These are phyloP conservation scores for Silurus asotus DNA, from an alignment of 2,113 vertebrate genomes.

Conservation along the genomic window DNA sequence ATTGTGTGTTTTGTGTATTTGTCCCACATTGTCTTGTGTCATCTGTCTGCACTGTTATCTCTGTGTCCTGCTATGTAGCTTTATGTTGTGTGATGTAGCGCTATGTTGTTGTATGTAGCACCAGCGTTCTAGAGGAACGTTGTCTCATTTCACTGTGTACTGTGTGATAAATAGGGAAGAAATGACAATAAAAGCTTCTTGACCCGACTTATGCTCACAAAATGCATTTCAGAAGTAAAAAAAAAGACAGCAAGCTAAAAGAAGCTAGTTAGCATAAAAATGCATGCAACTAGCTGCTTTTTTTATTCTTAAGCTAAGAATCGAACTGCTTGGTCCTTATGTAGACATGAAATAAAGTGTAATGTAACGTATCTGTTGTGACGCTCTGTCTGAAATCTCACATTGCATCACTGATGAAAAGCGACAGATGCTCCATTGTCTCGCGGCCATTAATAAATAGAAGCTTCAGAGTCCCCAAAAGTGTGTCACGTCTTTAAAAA, in stretches of 20 bases:
- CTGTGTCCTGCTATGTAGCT: no score
- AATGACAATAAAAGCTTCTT: no score
- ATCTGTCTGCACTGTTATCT: no score
- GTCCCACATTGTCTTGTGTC: no score
- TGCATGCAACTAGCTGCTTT: not conserved
- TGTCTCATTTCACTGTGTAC: no score
- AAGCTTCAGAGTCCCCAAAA: not conserved
- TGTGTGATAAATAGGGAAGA: no score
- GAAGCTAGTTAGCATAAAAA: not conserved
- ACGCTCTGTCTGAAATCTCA: not conserved
- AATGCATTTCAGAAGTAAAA: not conserved
- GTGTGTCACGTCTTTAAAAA: not conserved
- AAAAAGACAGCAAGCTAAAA: not conserved
- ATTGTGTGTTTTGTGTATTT: no score
- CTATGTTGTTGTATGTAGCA: no score
- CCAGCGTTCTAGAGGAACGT: no score
- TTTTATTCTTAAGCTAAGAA: no score
- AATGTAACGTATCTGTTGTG: not conserved
- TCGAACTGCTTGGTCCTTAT: not conserved
- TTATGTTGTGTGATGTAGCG: no score
- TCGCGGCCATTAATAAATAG: not conserved
- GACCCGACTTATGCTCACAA: not conserved
- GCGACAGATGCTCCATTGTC: not conserved
- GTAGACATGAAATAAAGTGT: not conserved
- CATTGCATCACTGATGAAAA: not conserved